phyloP scores from a whole-genome alignment of 2,113 vertebrate species.

The Heloderma charlesbogerti region DNA sequence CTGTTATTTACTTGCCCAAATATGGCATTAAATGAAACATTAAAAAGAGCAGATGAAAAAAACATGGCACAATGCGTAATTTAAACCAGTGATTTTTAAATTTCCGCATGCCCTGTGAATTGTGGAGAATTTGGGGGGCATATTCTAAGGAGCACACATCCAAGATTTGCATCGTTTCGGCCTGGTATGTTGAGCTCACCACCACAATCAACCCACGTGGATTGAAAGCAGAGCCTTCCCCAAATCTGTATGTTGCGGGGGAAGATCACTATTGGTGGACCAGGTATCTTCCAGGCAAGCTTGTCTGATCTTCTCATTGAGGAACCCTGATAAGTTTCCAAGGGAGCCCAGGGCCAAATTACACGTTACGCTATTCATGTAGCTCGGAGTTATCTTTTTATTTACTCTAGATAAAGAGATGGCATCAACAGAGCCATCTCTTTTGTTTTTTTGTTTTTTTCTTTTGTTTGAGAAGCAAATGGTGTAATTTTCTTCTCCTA shows the following conservation, averaged over 20 bases:
- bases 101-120: not conserved
- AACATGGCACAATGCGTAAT: not conserved
- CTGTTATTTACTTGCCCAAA: too few relatives aligned
- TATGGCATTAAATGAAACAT: not conserved
- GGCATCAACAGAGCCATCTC: too few relatives aligned
- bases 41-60: not conserved
- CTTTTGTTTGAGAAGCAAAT: too few relatives aligned
- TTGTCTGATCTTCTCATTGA: not conserved
- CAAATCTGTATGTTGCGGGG: too few relatives aligned
- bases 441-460: too few relatives aligned
- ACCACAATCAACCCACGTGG: not conserved
- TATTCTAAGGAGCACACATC: not conserved
- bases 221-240: not conserved
- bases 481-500: too few relatives aligned
- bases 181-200: not conserved
- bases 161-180: not conserved
- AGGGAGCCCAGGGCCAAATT: too few relatives aligned
- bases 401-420: too few relatives aligned
- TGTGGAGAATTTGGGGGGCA: not conserved
- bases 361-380: too few relatives aligned
- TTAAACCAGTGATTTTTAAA: not conserved
- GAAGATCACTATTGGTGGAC: too few relatives aligned
- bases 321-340: not conserved
- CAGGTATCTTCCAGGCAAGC: not conserved
- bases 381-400: too few relatives aligned